Base-by-base conservation (phyloP, 1,140 invertebrate species). In the Acromyrmex echinatior region DNA sequence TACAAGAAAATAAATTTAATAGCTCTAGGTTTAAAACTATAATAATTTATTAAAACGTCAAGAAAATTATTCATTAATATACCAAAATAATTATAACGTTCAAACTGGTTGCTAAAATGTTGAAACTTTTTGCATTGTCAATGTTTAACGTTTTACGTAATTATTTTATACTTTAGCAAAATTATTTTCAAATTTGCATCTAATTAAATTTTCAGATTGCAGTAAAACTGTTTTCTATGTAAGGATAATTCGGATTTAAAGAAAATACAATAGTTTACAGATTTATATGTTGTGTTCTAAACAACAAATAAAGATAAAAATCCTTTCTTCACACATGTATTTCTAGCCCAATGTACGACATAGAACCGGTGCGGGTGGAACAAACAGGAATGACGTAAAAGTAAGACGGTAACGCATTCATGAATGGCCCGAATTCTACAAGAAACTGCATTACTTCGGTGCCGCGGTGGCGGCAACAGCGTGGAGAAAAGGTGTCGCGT, bases 331-430 rank as follows among this genome's bases (percentile, higher is more conserved):
- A 49, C 49, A n/a, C 73, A 7, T 49, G 4, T 12, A 62, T 31
- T 25, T 68, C 18, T 74, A 45, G 6, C 9, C 7, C 49, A 7
- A 35, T 16, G 3, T 56, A 65, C 21, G 4, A n/a, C 49, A 25
- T 31, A 12, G 35, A 62, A 66, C 35, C 35, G 35, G 51, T 18
- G 31, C 31, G 31, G 31, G 39, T 31, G 78, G 78, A 92, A 92
- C 85, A 91, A 92, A 90, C 86, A 88, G 87, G 70, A 87, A 79
- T 28, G 56, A 56, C 66, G 60, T 0, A 62, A 88, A 92, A 86
- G 87, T 88, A 86, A 82, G 86, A 71, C 68, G 86, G 82, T 92
- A 92, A 93, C 91, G 92, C 91, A 92, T 93, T 93, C 92, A 91
- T 92, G 92, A 93, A 92, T 87, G 88, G 89, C 86, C 80, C 80